phyloP scores from a whole-genome alignment of 2,888 invertebrate species.

The Dryadula phaetusa region DNA sequence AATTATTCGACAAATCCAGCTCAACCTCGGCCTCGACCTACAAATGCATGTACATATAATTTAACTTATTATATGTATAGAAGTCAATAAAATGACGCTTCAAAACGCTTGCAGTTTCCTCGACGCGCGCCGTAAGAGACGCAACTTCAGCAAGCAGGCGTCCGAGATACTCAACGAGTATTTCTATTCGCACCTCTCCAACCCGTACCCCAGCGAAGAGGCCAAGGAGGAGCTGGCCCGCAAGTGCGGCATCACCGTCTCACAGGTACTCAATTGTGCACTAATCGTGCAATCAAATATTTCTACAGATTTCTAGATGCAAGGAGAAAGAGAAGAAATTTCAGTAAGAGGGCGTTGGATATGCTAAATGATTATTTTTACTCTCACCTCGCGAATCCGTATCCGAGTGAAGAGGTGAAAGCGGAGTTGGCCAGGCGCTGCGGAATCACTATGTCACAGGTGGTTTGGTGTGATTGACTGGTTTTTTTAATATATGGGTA shows the following conservation, averaged over 20 bases:
- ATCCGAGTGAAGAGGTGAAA: conserved; percentile 98
- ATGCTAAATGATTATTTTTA: conserved; percentile 99
- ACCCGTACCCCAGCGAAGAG: conserved; percentile 99
- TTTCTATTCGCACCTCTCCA: conserved; percentile 99
- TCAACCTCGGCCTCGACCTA: conserved; percentile 62
- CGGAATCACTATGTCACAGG: conserved; percentile 97
- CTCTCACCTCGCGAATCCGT: conserved; percentile 98
- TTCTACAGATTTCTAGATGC: conserved; percentile 85
- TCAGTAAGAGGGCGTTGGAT: conserved; percentile 98
- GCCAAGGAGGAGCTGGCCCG: conserved; percentile 99
- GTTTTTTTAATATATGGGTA: too few relatives aligned
- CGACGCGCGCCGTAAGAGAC: conserved; percentile 94
- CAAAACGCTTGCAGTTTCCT: conserved; percentile 84
- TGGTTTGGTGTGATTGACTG: conserved; percentile 57
- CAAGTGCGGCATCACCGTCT: conserved; percentile 99
- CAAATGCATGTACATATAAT: background rate
- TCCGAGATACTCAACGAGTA: conserved; percentile 99
- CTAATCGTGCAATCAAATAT: background rate
- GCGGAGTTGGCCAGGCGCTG: conserved; percentile 98
- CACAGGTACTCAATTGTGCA: conserved; percentile 88
- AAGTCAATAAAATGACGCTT: conserved; percentile 34
- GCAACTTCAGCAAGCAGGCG: conserved; percentile 99
- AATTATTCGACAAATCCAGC: conserved; percentile 49
- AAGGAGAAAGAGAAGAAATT: conserved; percentile 94
- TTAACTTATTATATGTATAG: background rate